Conservation (phyloP, 2,888 invertebrate genomes). For the Teleiodes luculella region DNA sequence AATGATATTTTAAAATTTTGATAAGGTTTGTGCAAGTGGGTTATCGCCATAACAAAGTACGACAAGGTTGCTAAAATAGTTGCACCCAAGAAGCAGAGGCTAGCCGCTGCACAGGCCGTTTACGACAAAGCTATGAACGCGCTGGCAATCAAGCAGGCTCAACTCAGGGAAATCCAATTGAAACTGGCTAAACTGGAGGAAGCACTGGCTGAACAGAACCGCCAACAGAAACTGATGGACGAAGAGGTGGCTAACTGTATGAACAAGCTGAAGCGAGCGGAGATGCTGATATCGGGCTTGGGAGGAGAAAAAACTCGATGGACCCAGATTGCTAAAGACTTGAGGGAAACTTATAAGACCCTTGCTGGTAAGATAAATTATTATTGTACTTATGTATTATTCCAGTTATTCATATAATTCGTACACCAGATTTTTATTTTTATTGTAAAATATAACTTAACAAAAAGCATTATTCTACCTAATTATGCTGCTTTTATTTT, state of each 20-base stretch:
- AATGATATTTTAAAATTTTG: not conserved
- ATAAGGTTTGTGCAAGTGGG: conserved; percentile 92
- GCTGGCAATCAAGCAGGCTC: conserved; percentile 87
- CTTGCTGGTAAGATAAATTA: conserved; percentile 78
- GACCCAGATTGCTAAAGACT: conserved; percentile 85
- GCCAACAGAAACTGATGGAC: conserved; percentile 85
- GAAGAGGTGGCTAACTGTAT: conserved; percentile 92
- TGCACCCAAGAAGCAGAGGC: conserved; percentile 95
- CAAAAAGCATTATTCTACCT: not conserved
- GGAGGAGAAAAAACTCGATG: conserved; percentile 95
- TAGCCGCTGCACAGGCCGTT: conserved; percentile 90
- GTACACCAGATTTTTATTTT: no score
- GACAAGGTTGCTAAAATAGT: conserved; percentile 94
- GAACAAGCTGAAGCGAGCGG: conserved; percentile 92
- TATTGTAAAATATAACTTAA: no score
- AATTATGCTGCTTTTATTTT: conserved; percentile 35
- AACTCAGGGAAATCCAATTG: conserved; percentile 82
- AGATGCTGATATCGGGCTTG: conserved; percentile 93
- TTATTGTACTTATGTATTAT: not conserved
- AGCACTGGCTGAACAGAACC: conserved; percentile 82
- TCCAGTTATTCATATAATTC: no score
- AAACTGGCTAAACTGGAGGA: conserved; percentile 86
- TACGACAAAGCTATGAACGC: conserved; percentile 86
- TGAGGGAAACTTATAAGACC: conserved; percentile 83
- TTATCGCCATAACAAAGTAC: conserved; percentile 95